Evolutionary conservation across 2,113 vertebrate genomes (phyloP), one percentile per base, ranked within the genome.

Genomic region (Burhinus bistriatus): DNA sequence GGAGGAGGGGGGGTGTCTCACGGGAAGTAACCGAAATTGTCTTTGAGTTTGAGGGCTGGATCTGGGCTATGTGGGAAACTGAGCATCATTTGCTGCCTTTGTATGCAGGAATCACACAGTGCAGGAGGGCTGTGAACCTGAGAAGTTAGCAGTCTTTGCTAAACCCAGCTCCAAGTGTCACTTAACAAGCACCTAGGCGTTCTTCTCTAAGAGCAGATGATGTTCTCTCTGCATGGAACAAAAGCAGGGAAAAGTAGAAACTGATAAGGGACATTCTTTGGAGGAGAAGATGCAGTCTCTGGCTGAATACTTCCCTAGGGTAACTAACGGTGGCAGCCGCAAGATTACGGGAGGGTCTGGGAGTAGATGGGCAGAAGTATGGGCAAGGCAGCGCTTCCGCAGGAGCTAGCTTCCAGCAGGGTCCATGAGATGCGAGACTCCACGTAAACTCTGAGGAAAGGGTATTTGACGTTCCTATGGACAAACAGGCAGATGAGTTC

Each of bases 51-150:
- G 1, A 71, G 57, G 79, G 9, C 34, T 59, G 72, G 42, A 71
- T 59, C 49, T 0, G 0, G n/a, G n/a, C 40, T 51, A 3, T 0
- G 1, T 58, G 51, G 75, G 54, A 90, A 72, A 65, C 52, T 1
- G 3, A 38, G 8, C 23, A 32, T 27, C 5, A 1, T 36, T 72
- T 68, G 27, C 45, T 73, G 49, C 58, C 61, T 62, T 69, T 42
- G 34, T 27, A 1, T 38, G 69, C 16, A 27, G 44, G 68, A 84
- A 34, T 87, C 51, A 11, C 49, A 26, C 4, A 2, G 45, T 69
- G 38, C 82, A 25, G 36, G 61, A 87, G 62, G 75, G 38, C 6
- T 81, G 65, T 52, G 61, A 80, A 71, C 49, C 49, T 64, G 86
- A 66, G 59, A 91, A 84, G 15, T 38, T 42, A 47, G 38, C 87